Evolutionary conservation across 2,113 vertebrate species (phyloP), one percentile per base, ranked within the genome.

Genomic region (Glaucidium brasilianum): DNA sequence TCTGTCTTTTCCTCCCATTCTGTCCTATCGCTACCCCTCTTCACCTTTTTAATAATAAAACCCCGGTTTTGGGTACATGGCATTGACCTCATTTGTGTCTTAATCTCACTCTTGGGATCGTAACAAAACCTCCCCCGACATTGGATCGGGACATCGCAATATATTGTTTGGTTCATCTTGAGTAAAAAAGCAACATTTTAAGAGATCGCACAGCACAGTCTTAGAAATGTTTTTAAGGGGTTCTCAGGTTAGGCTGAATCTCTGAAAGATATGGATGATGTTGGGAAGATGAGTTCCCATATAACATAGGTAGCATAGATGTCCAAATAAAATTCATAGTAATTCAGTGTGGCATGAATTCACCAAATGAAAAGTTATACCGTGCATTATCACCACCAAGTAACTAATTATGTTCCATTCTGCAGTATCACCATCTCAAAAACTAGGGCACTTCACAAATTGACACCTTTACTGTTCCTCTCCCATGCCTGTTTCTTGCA

Each of bases 301-400:
- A 6, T 11, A 68, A 32, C 9, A 16, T 2, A 41, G 15, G 8
- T 37, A 60, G 7, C 8, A 29, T 22, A 68, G 55, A 35, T 53
- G 5, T 1, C 25, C 16, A 29, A 9, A 41, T 63, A 75, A 76
- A 78, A 68, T 11, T 35, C 4, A 15, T 11, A 60, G 6, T 25
- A 53, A 15, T 30, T 34, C 10, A 43, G 8, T 13, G 9, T 71
- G 64, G 1, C 8, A 39, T 34, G 11, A 29, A 22, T 55, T 88
- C 15, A 43, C 5, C 18, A 34, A 20, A 16, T 34, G 37, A 49
- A 8, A 80, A 77, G 0, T 22, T 63, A 32, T 12, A 20, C 15
- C 22, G 21, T 62, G n/a, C 16, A 10, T 58, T 45, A 32, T 10
- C 18, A 55, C 25, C 6, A n/a, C 0, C 0, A 63, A 64, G 23